These are phyloP conservation scores for Tadarida brasiliensis DNA, from an alignment of 2,797 vertebrate species.

Conservation along the genomic window DNA sequence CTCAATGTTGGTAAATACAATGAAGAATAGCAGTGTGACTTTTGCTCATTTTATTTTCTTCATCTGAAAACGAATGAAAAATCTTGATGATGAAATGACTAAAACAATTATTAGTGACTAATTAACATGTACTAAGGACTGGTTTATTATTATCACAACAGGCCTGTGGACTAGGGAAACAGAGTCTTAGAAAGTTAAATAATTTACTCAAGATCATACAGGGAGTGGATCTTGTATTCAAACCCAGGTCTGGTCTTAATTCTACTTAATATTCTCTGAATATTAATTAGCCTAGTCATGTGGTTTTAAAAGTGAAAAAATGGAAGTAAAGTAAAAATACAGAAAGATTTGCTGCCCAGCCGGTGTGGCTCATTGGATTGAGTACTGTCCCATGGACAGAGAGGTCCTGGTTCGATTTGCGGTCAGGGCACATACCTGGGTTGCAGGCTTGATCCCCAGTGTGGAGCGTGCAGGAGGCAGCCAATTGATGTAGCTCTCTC, in stretches of 20 bases:
- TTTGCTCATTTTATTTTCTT: conserved; percentile 69
- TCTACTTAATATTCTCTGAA: neutral
- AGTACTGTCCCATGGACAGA: no score
- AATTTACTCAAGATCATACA: conserved; percentile 37
- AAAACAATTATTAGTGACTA: conserved; percentile 53
- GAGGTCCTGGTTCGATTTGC: no score
- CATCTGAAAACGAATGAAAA: conserved; percentile 71
- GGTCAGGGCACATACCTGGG: no score
- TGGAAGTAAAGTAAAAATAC: conserved; percentile 47
- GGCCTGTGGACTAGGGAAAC: neutral
- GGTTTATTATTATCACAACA: conserved; percentile 38
- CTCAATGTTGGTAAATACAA: conserved; percentile 60
- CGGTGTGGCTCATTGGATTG: no score
- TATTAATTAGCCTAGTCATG: conserved; percentile 15
- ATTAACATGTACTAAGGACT: conserved; percentile 2
- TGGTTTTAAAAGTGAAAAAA: conserved; percentile 56
- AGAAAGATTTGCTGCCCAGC: neutral
- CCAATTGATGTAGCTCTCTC: no score
- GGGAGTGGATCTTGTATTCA: conserved; percentile 29
- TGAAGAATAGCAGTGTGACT: conserved; percentile 39
- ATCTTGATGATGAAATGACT: conserved; percentile 37
- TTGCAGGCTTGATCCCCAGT: no score
- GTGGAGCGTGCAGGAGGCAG: no score
- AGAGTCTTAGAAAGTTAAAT: conserved; percentile 38
- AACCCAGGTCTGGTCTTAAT: conserved; percentile 10